phyloP scores from a whole-genome alignment of 2,797 vertebrate genomes.

The Alcedo atthis region DNA sequence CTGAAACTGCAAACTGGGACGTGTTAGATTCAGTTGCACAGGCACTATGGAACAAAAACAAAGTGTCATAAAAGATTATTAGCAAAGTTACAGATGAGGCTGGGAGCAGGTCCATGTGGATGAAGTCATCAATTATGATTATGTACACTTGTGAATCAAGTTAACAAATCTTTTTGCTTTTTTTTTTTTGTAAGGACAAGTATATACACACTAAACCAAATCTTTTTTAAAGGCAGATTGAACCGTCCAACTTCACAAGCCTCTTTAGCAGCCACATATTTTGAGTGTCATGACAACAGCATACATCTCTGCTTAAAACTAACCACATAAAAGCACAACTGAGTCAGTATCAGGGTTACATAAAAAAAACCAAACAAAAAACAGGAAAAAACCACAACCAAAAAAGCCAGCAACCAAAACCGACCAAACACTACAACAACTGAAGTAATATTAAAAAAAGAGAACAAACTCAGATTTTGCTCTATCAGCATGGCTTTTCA shows the following conservation, averaged over 20 bases:
- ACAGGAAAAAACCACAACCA: no score
- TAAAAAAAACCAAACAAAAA: no score
- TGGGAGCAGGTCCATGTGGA: not conserved
- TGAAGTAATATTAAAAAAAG: not conserved
- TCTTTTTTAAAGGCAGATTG: not conserved
- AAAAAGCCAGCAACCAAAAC: no score
- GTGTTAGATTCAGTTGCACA: not conserved
- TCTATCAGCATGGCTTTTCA: not conserved
- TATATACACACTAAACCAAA: not conserved
- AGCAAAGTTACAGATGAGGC: not conserved
- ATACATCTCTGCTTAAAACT: not conserved
- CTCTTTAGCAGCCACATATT: no score
- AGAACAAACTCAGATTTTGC: not conserved
- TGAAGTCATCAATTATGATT: not conserved
- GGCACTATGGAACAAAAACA: not conserved
- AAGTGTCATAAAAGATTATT: not conserved
- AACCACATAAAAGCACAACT: not conserved
- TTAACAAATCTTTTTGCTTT: not conserved
- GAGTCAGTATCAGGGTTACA: not conserved
- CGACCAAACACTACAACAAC: no score
- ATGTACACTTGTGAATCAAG: not conserved
- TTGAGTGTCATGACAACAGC: not conserved
- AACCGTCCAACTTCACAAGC: not conserved
- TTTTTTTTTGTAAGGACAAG: not conserved
- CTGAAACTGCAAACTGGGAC: not conserved